Percentiles rank a stretch among this genome's conserved stretches.
phyloP scores from a whole-genome alignment of 2,888 invertebrate genomes.

The Glaucopsyche alexis region DNA sequence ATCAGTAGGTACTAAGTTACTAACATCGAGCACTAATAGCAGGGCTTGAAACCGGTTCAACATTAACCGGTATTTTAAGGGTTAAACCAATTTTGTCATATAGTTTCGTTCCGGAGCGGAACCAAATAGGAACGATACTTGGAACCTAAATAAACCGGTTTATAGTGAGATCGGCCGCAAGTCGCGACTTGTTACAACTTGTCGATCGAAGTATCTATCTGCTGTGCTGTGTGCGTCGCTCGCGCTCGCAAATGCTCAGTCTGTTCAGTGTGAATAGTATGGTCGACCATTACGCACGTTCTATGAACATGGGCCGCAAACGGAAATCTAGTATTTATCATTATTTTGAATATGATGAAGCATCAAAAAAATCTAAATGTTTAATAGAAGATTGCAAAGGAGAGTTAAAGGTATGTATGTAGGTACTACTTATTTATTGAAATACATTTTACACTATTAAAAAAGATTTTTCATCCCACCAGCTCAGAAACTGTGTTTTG shows the following conservation, averaged over 20 bases:
- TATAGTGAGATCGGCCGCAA: background rate
- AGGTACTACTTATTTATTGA: too few relatives aligned
- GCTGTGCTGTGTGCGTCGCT: background rate
- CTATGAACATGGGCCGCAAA: slow-evolving; percentile 51
- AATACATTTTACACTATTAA: too few relatives aligned
- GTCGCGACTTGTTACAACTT: background rate
- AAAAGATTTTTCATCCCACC: too few relatives aligned
- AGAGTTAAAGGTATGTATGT: too few relatives aligned
- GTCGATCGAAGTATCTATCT: background rate
- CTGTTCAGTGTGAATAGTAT: background rate
- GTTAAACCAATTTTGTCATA: background rate
- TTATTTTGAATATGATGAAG: too few relatives aligned
- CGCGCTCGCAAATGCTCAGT: slow-evolving; percentile 1
- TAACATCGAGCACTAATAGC: background rate
- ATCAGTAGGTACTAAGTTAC: too few relatives aligned
- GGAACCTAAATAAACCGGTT: background rate
- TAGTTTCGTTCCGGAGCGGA: background rate
- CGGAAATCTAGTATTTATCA: too few relatives aligned
- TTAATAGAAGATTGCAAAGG: too few relatives aligned
- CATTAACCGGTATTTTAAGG: background rate
- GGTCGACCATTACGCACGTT: slow-evolving; percentile 39
- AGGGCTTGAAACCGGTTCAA: background rate
- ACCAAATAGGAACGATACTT: slow-evolving; percentile 7
- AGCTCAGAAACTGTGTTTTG: too few relatives aligned
- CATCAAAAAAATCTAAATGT: too few relatives aligned